Percentiles rank a stretch among this genome's conserved stretches.
Conservation (phyloP, 2,797 vertebrate species). For the Pangasius macronema region DNA sequence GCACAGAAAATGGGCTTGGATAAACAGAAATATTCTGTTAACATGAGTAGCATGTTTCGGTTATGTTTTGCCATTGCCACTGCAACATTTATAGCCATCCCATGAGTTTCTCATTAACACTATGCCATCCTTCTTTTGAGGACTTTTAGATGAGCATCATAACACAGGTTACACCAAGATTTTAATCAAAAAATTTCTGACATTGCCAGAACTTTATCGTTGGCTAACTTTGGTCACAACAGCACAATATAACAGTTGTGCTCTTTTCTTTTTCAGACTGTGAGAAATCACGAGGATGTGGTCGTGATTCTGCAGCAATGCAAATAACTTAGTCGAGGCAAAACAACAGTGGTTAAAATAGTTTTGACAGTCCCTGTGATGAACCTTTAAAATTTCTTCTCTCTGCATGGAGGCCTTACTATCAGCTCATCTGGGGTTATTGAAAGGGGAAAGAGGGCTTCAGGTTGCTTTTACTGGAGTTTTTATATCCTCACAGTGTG, state of each 20-base stretch:
- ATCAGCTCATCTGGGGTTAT: neutral
- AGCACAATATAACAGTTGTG: neutral
- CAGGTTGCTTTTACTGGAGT: slow-evolving; percentile 23
- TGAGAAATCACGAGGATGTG: neutral
- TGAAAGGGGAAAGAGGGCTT: neutral
- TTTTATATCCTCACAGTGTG: slow-evolving; percentile 15
- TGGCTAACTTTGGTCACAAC: no score
- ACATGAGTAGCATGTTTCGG: neutral
- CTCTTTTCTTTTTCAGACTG: no score
- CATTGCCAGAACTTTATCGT: neutral
- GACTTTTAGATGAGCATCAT: neutral
- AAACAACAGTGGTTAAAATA: neutral
- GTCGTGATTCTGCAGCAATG: neutral
- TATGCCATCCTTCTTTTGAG: neutral
- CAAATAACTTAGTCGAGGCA: neutral
- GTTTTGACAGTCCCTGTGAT: neutral
- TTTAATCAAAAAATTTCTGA: neutral
- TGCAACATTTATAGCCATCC: neutral
- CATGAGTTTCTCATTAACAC: neutral
- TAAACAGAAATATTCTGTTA: neutral
- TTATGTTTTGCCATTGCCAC: neutral
- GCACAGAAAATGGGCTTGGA: neutral
- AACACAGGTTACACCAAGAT: neutral
- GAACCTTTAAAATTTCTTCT: slow-evolving; percentile 7
- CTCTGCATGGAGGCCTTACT: slow-evolving; percentile 13